Base-by-base conservation (phyloP, 2,113 vertebrate genomes). In the Bujurquina vittata region DNA sequence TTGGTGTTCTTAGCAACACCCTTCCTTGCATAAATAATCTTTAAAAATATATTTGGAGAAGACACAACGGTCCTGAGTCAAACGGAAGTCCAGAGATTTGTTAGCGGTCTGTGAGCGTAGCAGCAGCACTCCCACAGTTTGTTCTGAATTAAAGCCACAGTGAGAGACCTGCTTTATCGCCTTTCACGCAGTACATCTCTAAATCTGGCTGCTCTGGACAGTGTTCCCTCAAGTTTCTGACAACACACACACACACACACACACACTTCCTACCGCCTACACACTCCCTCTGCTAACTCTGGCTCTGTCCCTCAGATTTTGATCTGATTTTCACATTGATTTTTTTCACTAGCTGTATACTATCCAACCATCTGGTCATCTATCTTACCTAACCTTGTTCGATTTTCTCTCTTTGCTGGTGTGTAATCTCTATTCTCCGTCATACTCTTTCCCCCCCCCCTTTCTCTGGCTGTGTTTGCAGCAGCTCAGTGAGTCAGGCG, bases 171-270 rank as follows among this genome's bases (percentile, higher is more conserved):
- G 74, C 54, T 74, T 83, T 69, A 49, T 49, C 37, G 22, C 56
- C 55, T 77, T 75, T 82, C 61, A 79, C 67, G 2, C 84, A 80
- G 49, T 59, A 37, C 81, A 81, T 83, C 75, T 69, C 56, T 67
- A 77, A 84, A 67, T 87, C 73, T 85, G 60, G 85, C 84, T 79
- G 82, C 85, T 91, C 81, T 86, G 90, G 84, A 86, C 75, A 88
- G 75, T 82, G 86, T 92, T 88, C 83, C 86, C 80, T 91, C 74
- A 91, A 84, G 65, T 84, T 88, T 81, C 46, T 90, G 83, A 92
- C 84, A 88, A 90, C 82, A 81, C 67, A 57, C 79, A 77, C 67
- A 57, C 79, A 90, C 82, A 81, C 67, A 57, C 79, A 77, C 67
- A 57, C 79, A 77, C 77, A 84, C 80, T 86, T 81, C 85, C 83